These are phyloP conservation scores for Syritta pipiens DNA, from an alignment of 2,888 invertebrate genomes.

Conservation along the genomic window DNA sequence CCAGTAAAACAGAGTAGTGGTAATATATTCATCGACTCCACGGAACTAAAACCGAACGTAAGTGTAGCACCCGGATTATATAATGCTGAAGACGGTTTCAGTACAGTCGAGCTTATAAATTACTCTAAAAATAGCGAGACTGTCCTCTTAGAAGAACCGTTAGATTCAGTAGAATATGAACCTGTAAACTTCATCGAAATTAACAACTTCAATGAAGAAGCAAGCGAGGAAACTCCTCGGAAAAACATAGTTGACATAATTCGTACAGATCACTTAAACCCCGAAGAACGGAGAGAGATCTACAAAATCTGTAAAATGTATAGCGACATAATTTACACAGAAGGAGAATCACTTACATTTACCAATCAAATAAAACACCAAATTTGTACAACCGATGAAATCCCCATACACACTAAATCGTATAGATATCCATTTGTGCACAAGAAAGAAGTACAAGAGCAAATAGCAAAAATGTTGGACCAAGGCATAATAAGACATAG, in stretches of 20 bases:
- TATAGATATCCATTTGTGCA: too few relatives aligned
- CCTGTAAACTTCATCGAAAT: slow-evolving; percentile 10
- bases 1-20: background rate
- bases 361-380: too few relatives aligned
- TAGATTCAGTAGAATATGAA: background rate
- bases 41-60: background rate
- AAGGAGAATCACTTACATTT: background rate
- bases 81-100: background rate
- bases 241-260: background rate
- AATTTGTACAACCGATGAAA: too few relatives aligned
- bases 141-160: background rate
- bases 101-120: background rate
- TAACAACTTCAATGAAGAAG: slow-evolving; percentile 4
- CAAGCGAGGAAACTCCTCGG: background rate
- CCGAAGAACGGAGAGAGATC: background rate
- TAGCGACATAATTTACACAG: background rate
- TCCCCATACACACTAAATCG: background rate
- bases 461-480: background rate
- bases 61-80: background rate
- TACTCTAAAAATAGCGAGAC: background rate
- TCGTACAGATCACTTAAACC: background rate
- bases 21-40: slow-evolving; percentile 1
- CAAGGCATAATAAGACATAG: too few relatives aligned
- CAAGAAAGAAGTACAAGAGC: too few relatives aligned
- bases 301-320: background rate